Evolutionary conservation across 2,797 vertebrate genomes (phyloP), one percentile per base, ranked within the genome.

Genomic region (Ctenosaura bakeri): DNA sequence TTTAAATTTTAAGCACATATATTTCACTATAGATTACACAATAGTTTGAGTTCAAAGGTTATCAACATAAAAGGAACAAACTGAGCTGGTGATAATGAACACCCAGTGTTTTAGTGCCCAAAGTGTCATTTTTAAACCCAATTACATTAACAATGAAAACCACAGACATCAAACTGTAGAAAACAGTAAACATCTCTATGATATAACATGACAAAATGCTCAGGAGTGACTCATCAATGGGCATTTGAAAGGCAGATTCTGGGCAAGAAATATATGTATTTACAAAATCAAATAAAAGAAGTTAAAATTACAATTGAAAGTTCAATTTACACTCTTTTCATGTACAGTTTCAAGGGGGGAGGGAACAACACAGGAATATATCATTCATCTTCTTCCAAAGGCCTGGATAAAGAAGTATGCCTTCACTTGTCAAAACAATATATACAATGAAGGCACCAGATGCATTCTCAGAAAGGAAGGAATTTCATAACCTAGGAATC

Each of bases 1-100:
- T 94, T 90, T 91, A 90, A 90, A 94, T 93, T 85, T 96, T 95
- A 95, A 88, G 90, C 95, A 92, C 93, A 94, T 3, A 94, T 94
- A 95, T 93, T 95, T 94, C 93, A 86, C 91, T 95, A 87, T 26
- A 91, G 80, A 62, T 89, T 88, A 91, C 89, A 92, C 86, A 89
- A 95, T 94, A 92, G 78, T 94, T 66, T 92, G 66, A 89, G 85
- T 59, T 93, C 95, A 94, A 95, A 95, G 90, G 62, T 87, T 87
- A 94, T 92, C 66, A 52, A 64, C 66, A 87, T 94, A 91, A 95
- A 90, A 93, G 92, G 90, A 88, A 94, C 88, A 93, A 96, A 94
- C 94, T 42, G 93, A 89, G 6, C 2, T n/a, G 32, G 14, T 77
- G 9, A 12, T 14, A 86, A 24, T 26, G 8, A 56, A 85, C 4